phyloP scores from a whole-genome alignment of 2,113 vertebrate genomes.

The Phainopepla nitens region DNA sequence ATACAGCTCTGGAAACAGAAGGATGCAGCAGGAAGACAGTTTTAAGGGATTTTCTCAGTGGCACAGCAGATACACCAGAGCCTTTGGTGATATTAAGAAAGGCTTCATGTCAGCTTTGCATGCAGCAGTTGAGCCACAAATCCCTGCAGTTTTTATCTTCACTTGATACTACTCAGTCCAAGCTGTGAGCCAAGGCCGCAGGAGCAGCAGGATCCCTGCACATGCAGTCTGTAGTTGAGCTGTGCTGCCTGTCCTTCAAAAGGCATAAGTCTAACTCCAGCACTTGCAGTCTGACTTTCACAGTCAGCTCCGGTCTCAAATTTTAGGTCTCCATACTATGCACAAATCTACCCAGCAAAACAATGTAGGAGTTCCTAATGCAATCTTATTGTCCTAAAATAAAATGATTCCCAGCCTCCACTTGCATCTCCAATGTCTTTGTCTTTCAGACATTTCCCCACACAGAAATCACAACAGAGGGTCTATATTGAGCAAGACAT shows the following conservation, averaged over 20 bases:
- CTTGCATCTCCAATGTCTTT: background rate
- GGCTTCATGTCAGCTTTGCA: background rate
- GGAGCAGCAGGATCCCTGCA: background rate
- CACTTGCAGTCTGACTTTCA: background rate
- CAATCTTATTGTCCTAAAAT: background rate
- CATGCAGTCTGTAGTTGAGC: rapidly evolving
- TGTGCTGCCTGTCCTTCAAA: background rate
- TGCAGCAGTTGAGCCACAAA: background rate
- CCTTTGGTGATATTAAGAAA: background rate
- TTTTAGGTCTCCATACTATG: background rate
- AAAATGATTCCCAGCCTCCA: background rate
- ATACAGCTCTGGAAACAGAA: background rate
- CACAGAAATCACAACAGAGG: background rate
- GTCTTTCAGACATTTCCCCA: background rate
- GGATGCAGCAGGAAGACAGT: rapidly evolving
- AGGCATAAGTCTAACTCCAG: background rate
- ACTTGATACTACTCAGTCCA: background rate
- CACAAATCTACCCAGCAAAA: background rate
- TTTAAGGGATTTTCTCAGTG: background rate
- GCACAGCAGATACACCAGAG: background rate
- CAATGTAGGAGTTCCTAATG: background rate
- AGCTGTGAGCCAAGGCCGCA: rapidly evolving
- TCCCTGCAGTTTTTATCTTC: background rate
- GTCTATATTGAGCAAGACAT: background rate
- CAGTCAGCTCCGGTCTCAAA: background rate